phyloP scores from a whole-genome alignment of 2,888 invertebrate species.

The Leucophenga maculata region DNA sequence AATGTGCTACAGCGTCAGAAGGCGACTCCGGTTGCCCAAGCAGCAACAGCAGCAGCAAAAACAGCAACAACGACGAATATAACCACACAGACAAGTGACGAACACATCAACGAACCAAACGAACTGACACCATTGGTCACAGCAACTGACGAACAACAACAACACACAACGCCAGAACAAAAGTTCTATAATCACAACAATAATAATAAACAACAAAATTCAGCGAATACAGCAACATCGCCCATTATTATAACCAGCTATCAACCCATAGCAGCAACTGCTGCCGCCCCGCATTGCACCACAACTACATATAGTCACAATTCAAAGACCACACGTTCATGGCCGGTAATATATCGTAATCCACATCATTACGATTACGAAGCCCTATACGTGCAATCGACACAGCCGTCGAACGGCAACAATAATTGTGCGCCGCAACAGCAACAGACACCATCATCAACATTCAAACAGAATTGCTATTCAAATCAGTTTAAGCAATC shows the following conservation, averaged over 20 bases:
- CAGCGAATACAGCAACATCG: constrained; percentile 38
- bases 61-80: constrained; percentile 41
- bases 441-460: constrained; percentile 44
- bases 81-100: constrained; percentile 42
- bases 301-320: constrained; percentile 68
- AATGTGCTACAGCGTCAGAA: constrained; percentile 65
- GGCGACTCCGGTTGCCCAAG: constrained; percentile 41
- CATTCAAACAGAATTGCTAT: constrained; percentile 67
- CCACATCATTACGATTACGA: constrained; percentile 72
- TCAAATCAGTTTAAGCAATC: constrained; percentile 69
- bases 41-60: constrained; percentile 37
- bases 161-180: constrained; percentile 31
- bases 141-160: constrained; percentile 24
- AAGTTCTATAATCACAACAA: constrained; percentile 43
- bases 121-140: constrained; percentile 62
- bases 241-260: constrained; percentile 32
- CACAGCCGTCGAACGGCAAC: constrained; percentile 29
- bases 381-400: constrained; percentile 65
- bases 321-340: constrained; percentile 71
- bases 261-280: constrained; percentile 28
- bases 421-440: constrained; percentile 34
- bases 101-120: constrained; percentile 53
- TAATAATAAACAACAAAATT: constrained; percentile 22
- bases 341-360: constrained; percentile 72
- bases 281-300: constrained; percentile 40